Evolutionary conservation across 2,113 vertebrate species (phyloP).

Genomic region (Colinus virginianus): DNA sequence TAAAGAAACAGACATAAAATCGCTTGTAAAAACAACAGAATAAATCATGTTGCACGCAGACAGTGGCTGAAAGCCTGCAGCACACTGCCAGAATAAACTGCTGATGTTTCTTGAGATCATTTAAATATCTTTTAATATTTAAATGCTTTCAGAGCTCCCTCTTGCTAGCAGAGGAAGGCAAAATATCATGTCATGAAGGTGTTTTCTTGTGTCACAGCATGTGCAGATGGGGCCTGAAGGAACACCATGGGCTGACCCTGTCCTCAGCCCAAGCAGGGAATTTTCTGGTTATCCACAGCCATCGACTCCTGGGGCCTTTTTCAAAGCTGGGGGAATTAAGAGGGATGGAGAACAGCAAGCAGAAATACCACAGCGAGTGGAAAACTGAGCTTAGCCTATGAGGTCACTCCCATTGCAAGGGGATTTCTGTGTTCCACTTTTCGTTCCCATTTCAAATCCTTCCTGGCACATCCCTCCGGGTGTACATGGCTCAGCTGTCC

Average conservation of each 20-base stretch:
- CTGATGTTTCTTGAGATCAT: neutral
- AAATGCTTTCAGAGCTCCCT: neutral
- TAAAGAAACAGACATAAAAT: neutral
- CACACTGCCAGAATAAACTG: neutral
- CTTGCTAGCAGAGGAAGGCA: neutral
- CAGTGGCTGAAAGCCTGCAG: neutral
- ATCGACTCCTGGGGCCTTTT: neutral
- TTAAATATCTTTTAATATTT: neutral
- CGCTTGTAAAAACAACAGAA: neutral
- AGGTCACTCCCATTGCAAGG: neutral
- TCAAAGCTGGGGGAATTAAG: neutral
- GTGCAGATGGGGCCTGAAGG: neutral
- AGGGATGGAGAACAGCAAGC: neutral
- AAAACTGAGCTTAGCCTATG: neutral
- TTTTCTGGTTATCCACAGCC: neutral
- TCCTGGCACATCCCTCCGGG: neutral
- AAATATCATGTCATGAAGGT: neutral
- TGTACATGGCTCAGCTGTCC: neutral
- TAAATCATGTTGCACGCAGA: accelerated
- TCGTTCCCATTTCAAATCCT: neutral
- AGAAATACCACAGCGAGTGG: neutral
- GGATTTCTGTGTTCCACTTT: neutral
- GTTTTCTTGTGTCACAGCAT: accelerated
- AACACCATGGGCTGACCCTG: accelerated
- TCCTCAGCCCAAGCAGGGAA: neutral